Percentiles rank a stretch among this genome's conserved stretches.
Conservation (phyloP, 2,113 vertebrate genomes). For the Labeo catla region DNA sequence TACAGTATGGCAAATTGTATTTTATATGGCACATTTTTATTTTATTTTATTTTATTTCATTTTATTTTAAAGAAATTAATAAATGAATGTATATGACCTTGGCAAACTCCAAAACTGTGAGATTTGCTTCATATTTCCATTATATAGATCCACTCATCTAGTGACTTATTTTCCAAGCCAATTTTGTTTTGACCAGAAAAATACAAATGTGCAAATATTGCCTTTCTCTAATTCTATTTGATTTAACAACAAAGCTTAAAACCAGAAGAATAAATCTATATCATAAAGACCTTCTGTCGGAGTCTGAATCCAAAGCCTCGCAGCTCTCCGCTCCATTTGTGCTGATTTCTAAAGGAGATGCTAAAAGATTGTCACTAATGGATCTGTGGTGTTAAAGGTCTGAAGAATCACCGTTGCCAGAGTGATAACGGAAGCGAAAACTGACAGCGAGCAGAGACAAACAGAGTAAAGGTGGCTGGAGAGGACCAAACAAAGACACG, state of each 20-base stretch:
- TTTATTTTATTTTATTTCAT: no score
- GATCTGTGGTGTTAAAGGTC: constrained; percentile 41
- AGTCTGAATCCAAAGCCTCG: constrained; percentile 31
- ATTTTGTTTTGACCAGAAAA: background rate
- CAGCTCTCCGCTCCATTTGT: constrained; percentile 42
- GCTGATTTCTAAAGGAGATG: constrained; percentile 45
- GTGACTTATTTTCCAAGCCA: background rate
- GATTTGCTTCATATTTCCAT: background rate
- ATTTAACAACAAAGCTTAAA: background rate
- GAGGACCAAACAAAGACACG: constrained; percentile 14
- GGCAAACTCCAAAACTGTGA: background rate
- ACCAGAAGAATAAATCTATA: background rate
- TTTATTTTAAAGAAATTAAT: no score
- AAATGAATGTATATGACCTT: no score
- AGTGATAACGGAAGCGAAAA: background rate
- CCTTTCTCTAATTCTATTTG: background rate
- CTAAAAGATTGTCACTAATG: constrained; percentile 43
- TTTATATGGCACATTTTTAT: no score
- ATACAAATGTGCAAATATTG: background rate
- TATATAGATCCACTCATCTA: background rate
- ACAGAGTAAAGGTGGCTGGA: background rate
- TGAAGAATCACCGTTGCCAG: background rate
- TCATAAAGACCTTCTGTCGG: background rate
- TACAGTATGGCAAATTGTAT: no score
- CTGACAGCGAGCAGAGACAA: background rate